Percentiles rank a stretch among this genome's conserved stretches.
phyloP scores from a whole-genome alignment of 1,140 invertebrate species.

The Temnothorax curvispinosus region DNA sequence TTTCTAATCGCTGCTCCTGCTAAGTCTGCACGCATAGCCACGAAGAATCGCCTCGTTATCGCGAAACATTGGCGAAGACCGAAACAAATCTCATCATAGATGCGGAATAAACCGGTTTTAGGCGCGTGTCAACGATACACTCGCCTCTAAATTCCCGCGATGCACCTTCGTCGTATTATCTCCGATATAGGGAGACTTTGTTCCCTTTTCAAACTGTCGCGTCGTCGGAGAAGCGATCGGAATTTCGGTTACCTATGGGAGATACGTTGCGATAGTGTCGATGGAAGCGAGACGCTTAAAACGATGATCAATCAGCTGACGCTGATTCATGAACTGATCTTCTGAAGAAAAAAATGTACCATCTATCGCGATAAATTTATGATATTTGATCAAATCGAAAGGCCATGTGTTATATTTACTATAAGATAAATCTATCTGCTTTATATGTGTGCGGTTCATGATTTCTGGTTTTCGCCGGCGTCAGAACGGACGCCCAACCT shows the following conservation, averaged over 20 bases:
- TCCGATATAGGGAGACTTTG: not conserved
- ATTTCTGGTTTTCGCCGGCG: not conserved
- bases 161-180: not conserved
- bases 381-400: not conserved
- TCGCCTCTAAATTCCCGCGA: constrained; percentile 22
- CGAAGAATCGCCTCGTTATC: constrained; percentile 42
- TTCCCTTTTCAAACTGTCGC: not conserved
- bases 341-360: not conserved
- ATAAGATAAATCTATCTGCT: not conserved
- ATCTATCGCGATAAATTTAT: not conserved
- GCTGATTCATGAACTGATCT: not conserved
- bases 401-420: not conserved
- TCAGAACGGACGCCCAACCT: no score
- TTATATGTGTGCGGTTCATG: not conserved
- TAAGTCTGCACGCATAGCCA: not conserved
- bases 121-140: constrained; percentile 24
- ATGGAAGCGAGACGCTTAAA: not conserved
- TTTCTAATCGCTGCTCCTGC: not conserved
- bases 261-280: constrained; percentile 7
- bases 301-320: not conserved
- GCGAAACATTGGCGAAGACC: not conserved
- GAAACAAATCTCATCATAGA: not conserved
- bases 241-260: not conserved
- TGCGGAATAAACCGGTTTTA: constrained; percentile 34
- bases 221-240: not conserved